phyloP scores from a whole-genome alignment of 2,888 invertebrate species.

The Epinotia bilunana region DNA sequence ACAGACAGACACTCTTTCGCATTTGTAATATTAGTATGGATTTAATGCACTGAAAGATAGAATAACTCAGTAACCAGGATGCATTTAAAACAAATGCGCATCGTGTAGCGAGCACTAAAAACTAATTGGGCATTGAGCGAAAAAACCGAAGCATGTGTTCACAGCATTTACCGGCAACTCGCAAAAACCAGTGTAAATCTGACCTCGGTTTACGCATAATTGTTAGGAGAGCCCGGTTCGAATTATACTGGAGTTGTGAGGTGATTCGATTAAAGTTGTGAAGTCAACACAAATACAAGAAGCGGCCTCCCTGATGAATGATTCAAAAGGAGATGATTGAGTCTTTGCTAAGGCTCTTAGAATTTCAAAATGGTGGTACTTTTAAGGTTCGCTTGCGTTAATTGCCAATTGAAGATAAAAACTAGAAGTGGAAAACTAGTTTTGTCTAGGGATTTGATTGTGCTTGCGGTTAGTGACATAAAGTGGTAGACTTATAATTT shows the following conservation, averaged over 20 bases:
- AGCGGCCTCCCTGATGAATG: constrained; percentile 70
- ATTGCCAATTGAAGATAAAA: constrained; percentile 51
- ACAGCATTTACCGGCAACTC: background rate
- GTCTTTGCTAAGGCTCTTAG: constrained; percentile 60
- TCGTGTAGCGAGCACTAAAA: constrained; percentile 59
- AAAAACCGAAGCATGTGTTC: constrained; percentile 58
- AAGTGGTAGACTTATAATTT: background rate
- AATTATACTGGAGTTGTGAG: background rate
- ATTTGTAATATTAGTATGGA: too few relatives aligned
- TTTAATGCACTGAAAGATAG: background rate
- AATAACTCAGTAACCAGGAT: constrained; percentile 5
- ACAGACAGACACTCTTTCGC: too few relatives aligned
- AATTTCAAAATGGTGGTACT: constrained; percentile 61
- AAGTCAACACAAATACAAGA: constrained; percentile 56
- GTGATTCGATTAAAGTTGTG: background rate
- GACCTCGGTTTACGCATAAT: background rate
- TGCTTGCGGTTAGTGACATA: background rate
- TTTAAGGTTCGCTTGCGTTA: constrained; percentile 46
- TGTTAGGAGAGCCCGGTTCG: background rate
- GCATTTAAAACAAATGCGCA: constrained; percentile 31
- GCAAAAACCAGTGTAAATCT: background rate
- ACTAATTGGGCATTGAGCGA: constrained; percentile 65
- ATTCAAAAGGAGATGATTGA: constrained; percentile 75
- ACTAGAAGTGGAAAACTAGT: constrained; percentile 3
- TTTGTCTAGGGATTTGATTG: background rate